Base-by-base conservation (phyloP, 2,888 invertebrate genomes). In the Tachystola acroxantha region DNA sequence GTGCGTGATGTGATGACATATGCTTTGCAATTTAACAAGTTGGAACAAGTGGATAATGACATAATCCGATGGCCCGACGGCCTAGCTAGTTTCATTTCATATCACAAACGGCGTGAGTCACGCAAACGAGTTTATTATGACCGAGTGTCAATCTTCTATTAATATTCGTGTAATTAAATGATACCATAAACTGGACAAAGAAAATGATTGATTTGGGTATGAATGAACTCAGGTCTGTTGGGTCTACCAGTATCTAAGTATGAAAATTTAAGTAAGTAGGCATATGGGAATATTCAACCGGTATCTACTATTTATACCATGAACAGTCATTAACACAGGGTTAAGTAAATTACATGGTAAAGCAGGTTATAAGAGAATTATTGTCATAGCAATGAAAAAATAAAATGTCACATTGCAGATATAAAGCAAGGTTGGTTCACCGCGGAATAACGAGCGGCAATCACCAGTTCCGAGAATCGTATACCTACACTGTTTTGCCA, bases 401-500 rank as follows among this genome's bases (percentile, higher is more conserved):
- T 16, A 16, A 12, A 27, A 10, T 27, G 27, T 11, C 27, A 12
- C n/a, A 11, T 27, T 12, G 10, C 12, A 35, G 45, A 41, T 49
- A 36, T 41, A 47, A 32, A 12, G n/a, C 32, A 32, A 34, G 35
- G 36, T 25, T 34, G 36, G 36, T 26, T 42, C 32, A 36, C 42
- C 44, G 41, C 3, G n/a, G 6, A 45, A 50, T 51, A 61, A 54
- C 61, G 62, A 68, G 58, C 34, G 57, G 55, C 70, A 73, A 72
- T 73, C 74, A 67, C 58, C 55, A 55, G 42, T 79, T 79, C 79
- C 69, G 45, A 55, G 77, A 79, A 79, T 43, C 57, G 53, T 60
- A 64, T 59, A n/a, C n/a, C n/a, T n/a, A n/a, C n/a, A n/a, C 61
- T 68, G 69, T 69, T 68, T 68, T 69, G 63, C 62, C 62, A 63